Conservation (phyloP, 2,113 vertebrate genomes). For the Cyphomyrus discorhynchus region DNA sequence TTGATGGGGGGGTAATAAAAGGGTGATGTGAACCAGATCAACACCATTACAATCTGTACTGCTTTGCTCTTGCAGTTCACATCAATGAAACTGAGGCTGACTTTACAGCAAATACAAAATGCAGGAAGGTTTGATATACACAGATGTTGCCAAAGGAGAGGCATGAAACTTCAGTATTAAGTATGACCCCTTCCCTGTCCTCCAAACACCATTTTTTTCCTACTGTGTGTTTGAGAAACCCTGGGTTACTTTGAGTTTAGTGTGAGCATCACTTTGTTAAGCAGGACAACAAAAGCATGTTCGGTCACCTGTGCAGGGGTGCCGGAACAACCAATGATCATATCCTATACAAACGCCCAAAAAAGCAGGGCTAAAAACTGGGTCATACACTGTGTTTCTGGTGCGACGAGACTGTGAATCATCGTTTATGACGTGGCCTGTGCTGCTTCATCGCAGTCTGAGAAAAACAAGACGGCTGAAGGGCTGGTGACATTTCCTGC, state of each 20-base stretch:
- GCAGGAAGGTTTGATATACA: neutral
- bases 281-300: neutral
- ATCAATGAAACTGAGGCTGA: neutral
- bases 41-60: neutral
- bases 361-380: neutral
- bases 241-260: neutral
- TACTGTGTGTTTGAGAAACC: neutral
- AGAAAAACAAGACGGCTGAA: neutral
- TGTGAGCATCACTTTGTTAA: neutral
- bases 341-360: neutral
- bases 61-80: neutral
- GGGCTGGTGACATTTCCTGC: neutral
- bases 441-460: neutral
- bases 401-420: neutral
- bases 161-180: neutral
- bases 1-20: neutral
- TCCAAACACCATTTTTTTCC: neutral
- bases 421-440: neutral
- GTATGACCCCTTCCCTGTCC: neutral
- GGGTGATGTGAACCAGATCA: neutral
- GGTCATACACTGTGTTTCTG: neutral
- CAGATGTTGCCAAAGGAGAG: neutral
- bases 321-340: neutral
- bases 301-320: neutral
- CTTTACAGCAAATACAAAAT: neutral